These are phyloP conservation scores for Dendrolimus houi DNA, from an alignment of 2,888 invertebrate genomes.

Conservation along the genomic window DNA sequence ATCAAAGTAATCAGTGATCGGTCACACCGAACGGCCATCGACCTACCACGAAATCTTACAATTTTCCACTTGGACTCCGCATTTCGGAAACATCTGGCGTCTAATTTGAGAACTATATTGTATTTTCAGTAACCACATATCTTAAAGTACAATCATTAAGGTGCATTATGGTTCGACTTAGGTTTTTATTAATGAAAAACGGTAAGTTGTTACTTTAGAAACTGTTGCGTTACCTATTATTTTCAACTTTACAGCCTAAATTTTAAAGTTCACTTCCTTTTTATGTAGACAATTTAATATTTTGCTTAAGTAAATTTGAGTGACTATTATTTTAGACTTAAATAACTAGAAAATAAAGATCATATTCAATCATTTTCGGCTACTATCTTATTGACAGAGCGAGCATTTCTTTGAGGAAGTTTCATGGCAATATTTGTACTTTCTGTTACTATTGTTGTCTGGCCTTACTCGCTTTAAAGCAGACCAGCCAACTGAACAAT, in stretches of 20 bases:
- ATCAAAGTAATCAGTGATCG: constrained; percentile 44
- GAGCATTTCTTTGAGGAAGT: constrained; percentile 45
- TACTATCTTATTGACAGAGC: constrained; percentile 13
- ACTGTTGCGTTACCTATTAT: constrained; percentile 10
- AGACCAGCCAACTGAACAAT: too few species aligned
- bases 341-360: too few species aligned
- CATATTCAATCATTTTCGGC: constrained; percentile 9
- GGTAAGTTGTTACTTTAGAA: background rate
- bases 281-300: background rate
- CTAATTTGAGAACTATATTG: constrained; percentile 15
- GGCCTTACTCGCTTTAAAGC: constrained; percentile 1
- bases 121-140: constrained; percentile 7
- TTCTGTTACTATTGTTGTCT: constrained; percentile 28
- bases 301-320: background rate
- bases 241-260: constrained; percentile 20
- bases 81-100: constrained; percentile 60
- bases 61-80: constrained; percentile 56
- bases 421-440: constrained; percentile 33
- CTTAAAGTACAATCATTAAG: background rate
- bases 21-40: constrained; percentile 54
- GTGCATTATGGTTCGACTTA: background rate
- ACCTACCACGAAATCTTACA: constrained; percentile 56
- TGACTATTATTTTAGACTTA: background rate
- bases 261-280: constrained; percentile 18
- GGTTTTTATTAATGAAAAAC: background rate